Conservation (phyloP, 2,797 vertebrate species). For the Manis pentadactyla region DNA sequence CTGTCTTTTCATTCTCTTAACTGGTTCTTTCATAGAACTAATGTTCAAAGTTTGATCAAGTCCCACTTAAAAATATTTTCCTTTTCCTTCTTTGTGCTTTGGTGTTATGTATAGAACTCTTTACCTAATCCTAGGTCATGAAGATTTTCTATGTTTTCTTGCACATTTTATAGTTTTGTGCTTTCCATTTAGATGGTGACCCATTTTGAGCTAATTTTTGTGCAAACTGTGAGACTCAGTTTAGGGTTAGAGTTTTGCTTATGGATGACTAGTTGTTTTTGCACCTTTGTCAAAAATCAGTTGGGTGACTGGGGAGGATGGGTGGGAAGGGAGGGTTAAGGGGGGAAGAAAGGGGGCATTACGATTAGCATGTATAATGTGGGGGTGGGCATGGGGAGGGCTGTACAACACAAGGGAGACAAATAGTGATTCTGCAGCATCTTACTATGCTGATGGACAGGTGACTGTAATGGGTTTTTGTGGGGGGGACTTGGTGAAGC, state of each 20-base stretch:
- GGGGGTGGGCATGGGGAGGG: too few relatives aligned
- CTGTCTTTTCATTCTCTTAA: not conserved
- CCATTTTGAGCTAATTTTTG: conserved; percentile 3
- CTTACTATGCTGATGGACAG: too few relatives aligned
- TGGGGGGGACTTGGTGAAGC: too few relatives aligned
- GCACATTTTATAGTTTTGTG: not conserved
- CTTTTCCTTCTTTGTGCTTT: not conserved
- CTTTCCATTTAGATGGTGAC: not conserved
- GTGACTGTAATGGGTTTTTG: too few relatives aligned
- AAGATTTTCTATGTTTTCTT: not conserved
- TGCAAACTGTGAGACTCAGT: not conserved
- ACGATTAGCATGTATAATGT: too few relatives aligned
- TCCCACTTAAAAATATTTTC: not conserved
- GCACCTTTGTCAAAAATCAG: not conserved
- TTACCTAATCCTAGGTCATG: not conserved
- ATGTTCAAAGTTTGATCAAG: not conserved
- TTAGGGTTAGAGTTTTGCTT: not conserved
- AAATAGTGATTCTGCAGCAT: too few relatives aligned
- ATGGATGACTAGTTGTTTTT: not conserved
- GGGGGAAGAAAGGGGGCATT: too few relatives aligned
- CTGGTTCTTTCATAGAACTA: conserved; percentile 11
- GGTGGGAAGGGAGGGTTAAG: too few relatives aligned
- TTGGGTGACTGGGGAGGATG: too few relatives aligned
- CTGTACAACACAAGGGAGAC: too few relatives aligned
- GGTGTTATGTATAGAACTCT: not conserved